A percentile compares a stretch with the other conserved stretches of the same genome.
These are phyloP conservation scores for Melanogrammus aeglefinus DNA, from an alignment of 2,797 vertebrate species.

Conservation along the genomic window DNA sequence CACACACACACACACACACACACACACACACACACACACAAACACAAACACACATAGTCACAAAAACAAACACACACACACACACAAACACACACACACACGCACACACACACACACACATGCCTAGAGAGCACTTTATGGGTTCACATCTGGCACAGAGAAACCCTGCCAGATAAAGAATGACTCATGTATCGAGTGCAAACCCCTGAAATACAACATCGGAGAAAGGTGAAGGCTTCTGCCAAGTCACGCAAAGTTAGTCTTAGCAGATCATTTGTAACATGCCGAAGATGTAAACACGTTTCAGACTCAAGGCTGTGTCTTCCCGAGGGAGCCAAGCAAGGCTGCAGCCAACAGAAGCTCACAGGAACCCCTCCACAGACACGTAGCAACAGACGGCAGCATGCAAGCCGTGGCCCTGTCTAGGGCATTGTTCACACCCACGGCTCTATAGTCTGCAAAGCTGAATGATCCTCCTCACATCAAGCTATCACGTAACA, in stretches of 20 bases:
- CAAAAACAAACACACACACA: slow-evolving; percentile 18
- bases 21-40: slow-evolving; percentile 18
- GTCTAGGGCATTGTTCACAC: slow-evolving; percentile 35
- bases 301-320: slow-evolving; percentile 68
- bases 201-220: slow-evolving; percentile 76
- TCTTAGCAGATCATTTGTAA: slow-evolving; percentile 80
- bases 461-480: slow-evolving; percentile 10
- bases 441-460: slow-evolving; percentile 25
- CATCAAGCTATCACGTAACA: slow-evolving; percentile 6
- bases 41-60: slow-evolving; percentile 16
- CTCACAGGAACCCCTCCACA: slow-evolving; percentile 45
- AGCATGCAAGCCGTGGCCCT: slow-evolving; percentile 24
- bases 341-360: slow-evolving; percentile 45
- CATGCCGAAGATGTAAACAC: slow-evolving; percentile 79
- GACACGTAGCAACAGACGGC: slow-evolving; percentile 30
- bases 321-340: slow-evolving; percentile 53
- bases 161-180: slow-evolving; percentile 71
- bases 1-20: slow-evolving; percentile 18
- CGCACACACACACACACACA: slow-evolving; percentile 26
- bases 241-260: slow-evolving; percentile 85
- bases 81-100: slow-evolving; percentile 23
- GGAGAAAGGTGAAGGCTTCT: slow-evolving; percentile 73
- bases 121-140: slow-evolving; percentile 48
- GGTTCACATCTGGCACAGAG: slow-evolving; percentile 76
- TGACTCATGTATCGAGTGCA: slow-evolving; percentile 68